phyloP scores from a whole-genome alignment of 2,113 vertebrate genomes.

The Neolamprologus caudopunctatus region DNA sequence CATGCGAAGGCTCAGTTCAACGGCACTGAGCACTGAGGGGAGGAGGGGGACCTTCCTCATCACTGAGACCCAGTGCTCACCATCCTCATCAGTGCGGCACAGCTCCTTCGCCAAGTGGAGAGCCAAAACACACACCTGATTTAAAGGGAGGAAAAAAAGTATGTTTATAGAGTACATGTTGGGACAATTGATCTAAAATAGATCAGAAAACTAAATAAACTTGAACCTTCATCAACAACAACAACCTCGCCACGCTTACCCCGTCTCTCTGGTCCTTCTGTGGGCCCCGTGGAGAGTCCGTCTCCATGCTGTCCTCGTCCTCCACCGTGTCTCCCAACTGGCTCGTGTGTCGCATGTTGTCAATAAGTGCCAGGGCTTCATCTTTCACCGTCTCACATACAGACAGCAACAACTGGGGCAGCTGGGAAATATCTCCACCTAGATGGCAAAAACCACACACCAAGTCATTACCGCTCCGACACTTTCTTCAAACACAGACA shows the following conservation, averaged over 20 bases:
- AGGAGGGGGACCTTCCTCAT: constrained; percentile 85
- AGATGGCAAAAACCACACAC: background rate
- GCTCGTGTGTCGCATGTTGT: constrained; percentile 80
- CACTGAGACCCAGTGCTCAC: constrained; percentile 86
- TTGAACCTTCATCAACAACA: background rate
- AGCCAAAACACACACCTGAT: constrained; percentile 90
- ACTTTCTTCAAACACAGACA: background rate
- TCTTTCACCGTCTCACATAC: constrained; percentile 92
- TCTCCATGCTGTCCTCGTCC: constrained; percentile 97
- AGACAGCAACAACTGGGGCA: constrained; percentile 85
- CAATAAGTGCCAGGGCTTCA: constrained; percentile 81
- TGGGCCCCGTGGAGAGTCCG: constrained; percentile 75
- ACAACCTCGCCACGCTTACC: constrained; percentile 55
- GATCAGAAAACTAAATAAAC: background rate
- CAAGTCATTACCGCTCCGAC: background rate
- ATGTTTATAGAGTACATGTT: background rate
- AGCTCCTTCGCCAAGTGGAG: constrained; percentile 93
- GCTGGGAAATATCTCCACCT: constrained; percentile 90
- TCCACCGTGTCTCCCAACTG: constrained; percentile 66
- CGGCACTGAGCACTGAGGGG: constrained; percentile 80
- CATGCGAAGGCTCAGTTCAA: constrained; percentile 88
- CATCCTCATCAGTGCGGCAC: constrained; percentile 86
- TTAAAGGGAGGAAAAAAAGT: background rate
- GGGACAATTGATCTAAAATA: background rate
- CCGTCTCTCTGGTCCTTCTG: constrained; percentile 93